Evolutionary conservation across 2,888 invertebrate genomes (phyloP), one percentile per base, ranked within the genome.

Genomic region (Coremacera marginata): DNA sequence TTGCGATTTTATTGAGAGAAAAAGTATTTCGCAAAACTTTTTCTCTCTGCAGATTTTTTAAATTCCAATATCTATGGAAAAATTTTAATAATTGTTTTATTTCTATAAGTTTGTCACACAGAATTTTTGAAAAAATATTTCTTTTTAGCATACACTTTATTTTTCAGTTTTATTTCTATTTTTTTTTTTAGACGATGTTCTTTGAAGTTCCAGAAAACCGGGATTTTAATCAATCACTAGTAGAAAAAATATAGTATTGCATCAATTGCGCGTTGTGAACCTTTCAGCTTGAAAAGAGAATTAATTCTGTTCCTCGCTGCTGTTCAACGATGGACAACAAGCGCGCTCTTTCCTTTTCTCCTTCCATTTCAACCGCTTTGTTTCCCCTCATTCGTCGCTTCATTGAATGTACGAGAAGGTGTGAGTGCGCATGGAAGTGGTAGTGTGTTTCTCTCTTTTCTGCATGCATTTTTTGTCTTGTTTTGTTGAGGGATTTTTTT

Each of bases 1-100:
- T 44, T 52, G 65, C 31, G 22, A 49, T 31, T 49, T 37, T 37
- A 34, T 22, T 19, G 57, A 51, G 75, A 75, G 74, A 74, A 74
- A 74, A 74, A 74, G 74, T 60, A 34, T 75, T 75, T 37, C 57
- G 34, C 75, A 68, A 57, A 16, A 68, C 68, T 75, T 68, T 75
- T 75, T 67, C 75, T 63, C 67, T 57, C 37, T 25, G 44, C 16
- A 57, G 22, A 70, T 31, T 71, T 34, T n/a, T 37, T 4, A 37
- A 37, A 37, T 60, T 44, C 44, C 71, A 71, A 60, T 22, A 16
- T 34, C 16, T 31, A 34, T 52, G 44, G 25, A 51, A 51, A 49
- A 55, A 37, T 11, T 60, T 71, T 34, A 14, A 37, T 31, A 37
- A 44, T 11, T 57, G 57, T 11, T 37, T 60, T 14, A 19, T 11